Evolutionary conservation across 2,113 vertebrate species (phyloP), one percentile per base, ranked within the genome.

Genomic region (Lepisosteus osseus): DNA sequence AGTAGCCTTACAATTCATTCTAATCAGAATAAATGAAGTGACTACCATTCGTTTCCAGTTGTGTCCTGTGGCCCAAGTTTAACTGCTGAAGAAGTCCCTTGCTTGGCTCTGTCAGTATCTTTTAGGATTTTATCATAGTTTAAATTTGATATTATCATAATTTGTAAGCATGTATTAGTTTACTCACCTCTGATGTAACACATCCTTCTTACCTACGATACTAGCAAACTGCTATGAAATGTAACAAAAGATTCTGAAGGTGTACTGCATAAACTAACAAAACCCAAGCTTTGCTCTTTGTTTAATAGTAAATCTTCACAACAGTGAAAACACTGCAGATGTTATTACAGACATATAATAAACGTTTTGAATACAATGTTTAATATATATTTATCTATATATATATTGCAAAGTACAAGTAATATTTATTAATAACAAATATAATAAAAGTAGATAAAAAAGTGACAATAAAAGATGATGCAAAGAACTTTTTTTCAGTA

Each of bases 301-400:
- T 78, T 90, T 86, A 89, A 92, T 88, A 43, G 47, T 80, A 86
- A 89, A 89, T 90, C 87, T 93, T 90, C 85, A 90, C 74, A 80
- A 79, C 72, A 90, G 89, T 88, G 86, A 87, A 85, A 86, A 88
- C 84, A 88, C 78, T 86, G 91, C 91, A 90, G 86, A 88, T 88
- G 85, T 88, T 91, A 92, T 90, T 92, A 92, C 89, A 93, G 83
- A 92, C 88, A 91, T 92, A 89, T 86, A 84, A 88, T 85, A 89
- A 82, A 83, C 83, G 83, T 86, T 82, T 78, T 90, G 86, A 87
- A 90, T 90, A 92, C 88, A 89, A 91, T 82, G 89, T 93, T 83
- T 86, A 54, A 74, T 70, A 86, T 88, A 89, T 87, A 87, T 82
- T 83, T 74, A 82, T 87, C 83, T 86, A 80, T 86, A 93, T 89